Evolutionary conservation across 2,888 invertebrate species (phyloP).

Genomic region (Aphodius granarius): DNA sequence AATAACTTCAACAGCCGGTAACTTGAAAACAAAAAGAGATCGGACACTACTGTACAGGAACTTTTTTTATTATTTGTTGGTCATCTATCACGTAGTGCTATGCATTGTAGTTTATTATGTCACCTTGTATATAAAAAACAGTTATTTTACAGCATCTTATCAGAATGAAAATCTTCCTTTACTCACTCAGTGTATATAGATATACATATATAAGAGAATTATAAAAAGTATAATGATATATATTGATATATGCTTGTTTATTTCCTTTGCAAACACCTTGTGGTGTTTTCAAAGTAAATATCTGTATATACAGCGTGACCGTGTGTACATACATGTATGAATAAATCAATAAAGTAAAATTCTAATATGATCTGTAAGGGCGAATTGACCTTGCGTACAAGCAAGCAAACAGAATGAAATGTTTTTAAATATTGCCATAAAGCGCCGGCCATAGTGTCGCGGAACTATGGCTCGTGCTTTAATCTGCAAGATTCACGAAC

Average conservation of each 20-base stretch:
- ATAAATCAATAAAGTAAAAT: background rate
- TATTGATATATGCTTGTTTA: background rate
- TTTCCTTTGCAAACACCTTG: too few relatives aligned
- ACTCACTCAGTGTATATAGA: background rate
- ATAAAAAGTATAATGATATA: background rate
- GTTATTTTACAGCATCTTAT: conserved; percentile 14
- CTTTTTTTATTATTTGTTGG: too few relatives aligned
- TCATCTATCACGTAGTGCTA: background rate
- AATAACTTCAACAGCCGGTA: too few relatives aligned
- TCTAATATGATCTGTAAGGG: background rate
- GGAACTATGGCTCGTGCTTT: too few relatives aligned
- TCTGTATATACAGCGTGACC: background rate
- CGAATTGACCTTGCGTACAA: background rate
- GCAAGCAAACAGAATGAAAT: too few relatives aligned
- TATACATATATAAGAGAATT: background rate
- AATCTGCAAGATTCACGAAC: too few relatives aligned
- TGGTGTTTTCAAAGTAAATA: background rate
- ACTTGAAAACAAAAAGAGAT: too few relatives aligned
- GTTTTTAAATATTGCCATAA: too few relatives aligned
- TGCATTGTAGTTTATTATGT: too few relatives aligned
- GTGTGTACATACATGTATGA: background rate
- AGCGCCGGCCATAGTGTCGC: too few relatives aligned
- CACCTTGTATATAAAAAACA: conserved; percentile 3
- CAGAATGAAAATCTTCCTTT: conserved; percentile 5
- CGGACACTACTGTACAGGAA: too few relatives aligned